Base-by-base conservation (phyloP, 2,888 invertebrate genomes). In the Rhopalosiphum nymphaeae region DNA sequence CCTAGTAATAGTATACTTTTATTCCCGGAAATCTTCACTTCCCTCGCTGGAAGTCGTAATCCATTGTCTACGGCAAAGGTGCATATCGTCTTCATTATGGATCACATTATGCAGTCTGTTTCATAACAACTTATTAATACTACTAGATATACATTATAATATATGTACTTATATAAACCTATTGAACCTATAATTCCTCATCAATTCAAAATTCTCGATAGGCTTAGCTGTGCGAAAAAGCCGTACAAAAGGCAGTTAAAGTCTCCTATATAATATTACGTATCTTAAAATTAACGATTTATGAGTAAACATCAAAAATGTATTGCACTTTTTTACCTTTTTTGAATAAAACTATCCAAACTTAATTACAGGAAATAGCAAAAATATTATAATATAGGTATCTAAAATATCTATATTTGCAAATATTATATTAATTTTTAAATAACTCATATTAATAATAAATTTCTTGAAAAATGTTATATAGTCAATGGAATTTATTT, bases 11-110 rank as follows among this genome's bases (percentile, higher is more conserved):
- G 42, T 86, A 85, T 42, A 56, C 10, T 85, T 57, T 0, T n/a
- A 25, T 57, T 91, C 56, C 86, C 85, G 91, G 85, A 91, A 86
- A 91, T 91, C 85, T 84, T 42, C 84, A 91, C 56, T 91, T 57
- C n/a, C 56, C 85, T 21, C 7, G 44, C 91, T 29, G 29, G 21
- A 57, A 61, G 53, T 46, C 85, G 44, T 85, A 85, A 85, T 44
- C 91, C 57, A 85, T 86, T 86, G 91, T 91, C n/a, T 86, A 44
- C 29, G 56, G 4, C 13, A 57, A 57, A 85, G 85, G 56, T 44
- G 25, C 53, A 57, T 44, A 44, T 86, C 44, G n/a, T 85, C 57
- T 91, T 86, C 57, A 56, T 86, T 91, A 85, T 91, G 57, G 86
- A 36, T n/a, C 44, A 46, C 46, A 46, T 57, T 91, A 61, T 57